These are phyloP conservation scores for Gobiocypris rarus DNA, from an alignment of 2,113 vertebrate genomes.

Conservation along the genomic window DNA sequence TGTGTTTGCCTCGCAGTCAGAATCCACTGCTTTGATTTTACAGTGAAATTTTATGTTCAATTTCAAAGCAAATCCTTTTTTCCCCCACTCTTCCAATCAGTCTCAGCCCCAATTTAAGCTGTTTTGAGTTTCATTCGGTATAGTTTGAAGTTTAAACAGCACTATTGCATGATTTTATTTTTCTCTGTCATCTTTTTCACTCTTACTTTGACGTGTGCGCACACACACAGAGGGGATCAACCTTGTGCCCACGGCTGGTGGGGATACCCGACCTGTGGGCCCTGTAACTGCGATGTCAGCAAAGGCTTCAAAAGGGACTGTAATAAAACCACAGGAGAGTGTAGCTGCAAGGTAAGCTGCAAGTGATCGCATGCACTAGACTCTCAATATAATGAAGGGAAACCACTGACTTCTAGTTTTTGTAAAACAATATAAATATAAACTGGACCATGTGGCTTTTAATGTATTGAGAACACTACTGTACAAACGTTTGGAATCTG, in stretches of 20 bases:
- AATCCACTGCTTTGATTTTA: constrained; percentile 36
- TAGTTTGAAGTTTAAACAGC: neutral
- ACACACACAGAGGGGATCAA: constrained; percentile 75
- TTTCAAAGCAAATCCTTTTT: constrained; percentile 30
- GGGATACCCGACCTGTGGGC: constrained; percentile 87
- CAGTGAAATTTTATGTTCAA: constrained; percentile 33
- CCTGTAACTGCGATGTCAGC: constrained; percentile 83
- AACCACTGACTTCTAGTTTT: neutral
- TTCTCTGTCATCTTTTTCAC: neutral
- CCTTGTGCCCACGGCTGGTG: constrained; percentile 90
- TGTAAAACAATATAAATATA: constrained; percentile 5
- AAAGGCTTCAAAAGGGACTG: constrained; percentile 88
- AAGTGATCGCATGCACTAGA: constrained; percentile 2
- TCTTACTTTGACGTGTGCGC: constrained; percentile 1
- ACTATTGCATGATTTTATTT: neutral
- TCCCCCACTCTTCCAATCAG: neutral
- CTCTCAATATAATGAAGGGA: neutral
- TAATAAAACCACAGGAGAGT: constrained; percentile 88
- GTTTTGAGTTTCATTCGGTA: constrained; percentile 9
- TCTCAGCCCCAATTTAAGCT: neutral
- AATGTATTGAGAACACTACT: neutral
- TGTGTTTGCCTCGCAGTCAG: constrained; percentile 1
- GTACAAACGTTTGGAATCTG: too few relatives aligned
- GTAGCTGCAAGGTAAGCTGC: constrained; percentile 83
- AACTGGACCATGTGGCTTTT: neutral